Conservation (phyloP, 2,797 vertebrate species). For the Eupleurogrammus muticus region DNA sequence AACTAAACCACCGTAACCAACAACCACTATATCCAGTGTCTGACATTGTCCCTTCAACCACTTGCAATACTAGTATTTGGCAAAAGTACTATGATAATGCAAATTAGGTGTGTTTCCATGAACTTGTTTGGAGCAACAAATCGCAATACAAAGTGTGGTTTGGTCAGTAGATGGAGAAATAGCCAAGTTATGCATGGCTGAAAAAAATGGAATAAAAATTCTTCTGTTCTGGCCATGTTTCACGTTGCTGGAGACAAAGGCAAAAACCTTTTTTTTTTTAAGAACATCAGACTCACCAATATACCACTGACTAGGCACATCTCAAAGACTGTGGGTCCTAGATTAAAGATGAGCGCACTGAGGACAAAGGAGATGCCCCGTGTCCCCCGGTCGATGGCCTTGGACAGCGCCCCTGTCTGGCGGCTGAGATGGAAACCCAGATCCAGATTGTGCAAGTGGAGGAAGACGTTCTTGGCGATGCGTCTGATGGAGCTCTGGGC, state of each 20-base stretch:
- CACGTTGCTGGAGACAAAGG: too few relatives aligned
- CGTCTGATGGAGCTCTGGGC: slow-evolving; percentile 97
- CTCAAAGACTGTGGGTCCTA: slow-evolving; percentile 96
- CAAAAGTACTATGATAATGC: too few relatives aligned
- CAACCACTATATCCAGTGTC: not conserved
- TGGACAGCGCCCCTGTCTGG: slow-evolving; percentile 96
- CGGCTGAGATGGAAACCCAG: slow-evolving; percentile 96
- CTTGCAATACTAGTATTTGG: too few relatives aligned
- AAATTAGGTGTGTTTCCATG: too few relatives aligned
- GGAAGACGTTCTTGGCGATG: slow-evolving; percentile 97
- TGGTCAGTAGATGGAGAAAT: too few relatives aligned
- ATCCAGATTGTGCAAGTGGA: slow-evolving; percentile 97
- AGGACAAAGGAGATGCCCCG: slow-evolving; percentile 94
- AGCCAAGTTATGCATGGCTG: too few relatives aligned
- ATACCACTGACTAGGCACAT: slow-evolving; percentile 93
- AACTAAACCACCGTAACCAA: not conserved
- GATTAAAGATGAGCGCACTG: slow-evolving; percentile 95
- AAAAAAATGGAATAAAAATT: too few relatives aligned
- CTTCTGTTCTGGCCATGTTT: too few relatives aligned
- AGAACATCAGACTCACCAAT: slow-evolving; percentile 87
- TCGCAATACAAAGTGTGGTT: too few relatives aligned
- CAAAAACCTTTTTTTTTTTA: not conserved
- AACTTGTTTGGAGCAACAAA: too few relatives aligned
- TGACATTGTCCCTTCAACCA: not conserved
- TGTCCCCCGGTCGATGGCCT: slow-evolving; percentile 97